Percentiles rank a stretch among this genome's conserved stretches.
These are phyloP conservation scores for Scarus forsteni DNA, from an alignment of 2,797 vertebrate genomes.

Conservation along the genomic window DNA sequence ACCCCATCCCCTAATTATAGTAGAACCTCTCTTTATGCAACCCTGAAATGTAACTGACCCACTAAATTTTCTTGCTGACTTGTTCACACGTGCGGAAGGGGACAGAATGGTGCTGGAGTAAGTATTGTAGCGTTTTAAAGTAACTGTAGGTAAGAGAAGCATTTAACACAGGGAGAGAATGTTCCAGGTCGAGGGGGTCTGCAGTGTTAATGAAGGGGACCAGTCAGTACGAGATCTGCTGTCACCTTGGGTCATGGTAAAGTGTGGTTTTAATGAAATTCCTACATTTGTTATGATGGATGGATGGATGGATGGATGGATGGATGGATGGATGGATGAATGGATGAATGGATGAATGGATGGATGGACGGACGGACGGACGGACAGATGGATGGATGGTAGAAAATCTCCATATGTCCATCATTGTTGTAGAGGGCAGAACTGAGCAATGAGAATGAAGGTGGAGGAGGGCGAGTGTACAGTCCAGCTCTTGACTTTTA, in stretches of 20 bases:
- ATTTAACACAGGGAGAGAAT: slow-evolving; percentile 61
- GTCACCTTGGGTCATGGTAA: slow-evolving; percentile 61
- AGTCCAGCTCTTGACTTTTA: slow-evolving; percentile 70
- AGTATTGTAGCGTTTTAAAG: slow-evolving; percentile 12
- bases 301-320: neutral
- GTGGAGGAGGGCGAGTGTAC: slow-evolving; percentile 36
- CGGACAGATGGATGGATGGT: neutral
- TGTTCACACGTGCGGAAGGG: too few relatives aligned
- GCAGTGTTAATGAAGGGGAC: slow-evolving; percentile 57
- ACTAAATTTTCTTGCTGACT: too few relatives aligned
- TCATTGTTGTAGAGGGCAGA: neutral
- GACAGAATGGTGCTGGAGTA: neutral
- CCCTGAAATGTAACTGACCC: too few relatives aligned
- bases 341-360: neutral
- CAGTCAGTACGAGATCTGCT: slow-evolving; percentile 66
- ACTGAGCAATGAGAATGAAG: slow-evolving; percentile 12
- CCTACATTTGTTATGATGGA: slow-evolving; percentile 28
- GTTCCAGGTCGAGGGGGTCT: slow-evolving; percentile 38
- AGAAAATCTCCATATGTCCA: neutral
- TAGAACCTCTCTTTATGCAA: too few relatives aligned
- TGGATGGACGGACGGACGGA: neutral
- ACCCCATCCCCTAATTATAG: too few relatives aligned
- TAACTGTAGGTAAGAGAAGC: slow-evolving; percentile 29
- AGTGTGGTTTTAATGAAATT: slow-evolving; percentile 53
- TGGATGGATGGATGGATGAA: neutral